These are phyloP conservation scores for Microplitis manilae DNA, from an alignment of 2,888 invertebrate genomes.

Conservation along the genomic window DNA sequence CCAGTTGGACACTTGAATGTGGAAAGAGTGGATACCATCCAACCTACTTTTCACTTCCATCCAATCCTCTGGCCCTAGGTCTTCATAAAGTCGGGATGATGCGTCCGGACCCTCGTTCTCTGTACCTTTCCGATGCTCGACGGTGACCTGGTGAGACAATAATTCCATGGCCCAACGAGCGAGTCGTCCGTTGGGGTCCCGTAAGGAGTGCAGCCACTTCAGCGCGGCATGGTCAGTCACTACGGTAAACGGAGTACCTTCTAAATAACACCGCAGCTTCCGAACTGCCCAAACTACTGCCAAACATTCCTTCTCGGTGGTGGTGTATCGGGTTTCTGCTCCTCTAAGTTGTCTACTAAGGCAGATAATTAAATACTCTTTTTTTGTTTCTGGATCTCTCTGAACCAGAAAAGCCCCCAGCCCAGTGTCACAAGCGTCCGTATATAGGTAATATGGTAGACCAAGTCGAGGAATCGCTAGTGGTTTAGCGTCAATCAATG, in stretches of 20 bases:
- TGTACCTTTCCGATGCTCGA: background rate
- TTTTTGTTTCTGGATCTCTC: no score
- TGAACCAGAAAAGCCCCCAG: no score
- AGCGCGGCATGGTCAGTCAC: constrained; percentile 51
- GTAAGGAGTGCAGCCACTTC: constrained; percentile 38
- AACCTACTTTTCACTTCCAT: no score
- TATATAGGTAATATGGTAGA: no score
- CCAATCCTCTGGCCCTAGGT: background rate
- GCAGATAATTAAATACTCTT: no score
- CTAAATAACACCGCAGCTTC: background rate
- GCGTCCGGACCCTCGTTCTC: constrained; percentile 12
- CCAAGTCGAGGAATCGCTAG: constrained; percentile 36
- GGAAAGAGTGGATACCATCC: no score
- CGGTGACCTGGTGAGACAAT: background rate
- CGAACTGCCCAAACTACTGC: no score
- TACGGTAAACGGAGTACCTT: constrained; percentile 41
- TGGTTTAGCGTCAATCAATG: background rate
- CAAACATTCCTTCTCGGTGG: no score
- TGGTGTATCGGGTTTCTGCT: no score
- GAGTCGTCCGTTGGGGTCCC: constrained; percentile 26
- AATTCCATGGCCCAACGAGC: constrained; percentile 17
- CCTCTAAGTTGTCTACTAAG: no score
- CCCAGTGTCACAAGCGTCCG: no score
- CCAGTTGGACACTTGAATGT: no score
- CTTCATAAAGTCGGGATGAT: background rate